A percentile compares a stretch with the other conserved stretches of the same genome.
phyloP scores from a whole-genome alignment of 1,140 invertebrate genomes.

The Sesamia nonagrioides region DNA sequence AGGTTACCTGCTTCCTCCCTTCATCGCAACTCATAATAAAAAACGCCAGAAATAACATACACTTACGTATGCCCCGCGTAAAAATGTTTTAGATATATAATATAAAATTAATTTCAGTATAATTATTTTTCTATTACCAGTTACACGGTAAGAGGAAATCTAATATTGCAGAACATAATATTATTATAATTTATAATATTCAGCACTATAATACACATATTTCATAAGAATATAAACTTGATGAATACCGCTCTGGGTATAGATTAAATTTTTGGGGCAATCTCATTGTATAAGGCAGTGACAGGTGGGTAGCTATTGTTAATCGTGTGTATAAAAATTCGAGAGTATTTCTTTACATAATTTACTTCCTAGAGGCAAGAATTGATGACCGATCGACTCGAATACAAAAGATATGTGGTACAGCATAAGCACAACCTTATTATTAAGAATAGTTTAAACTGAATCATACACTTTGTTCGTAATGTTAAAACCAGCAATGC shows the following conservation, averaged over 20 bases:
- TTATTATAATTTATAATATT: slow-evolving; percentile 23
- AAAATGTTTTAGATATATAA: slow-evolving; percentile 12
- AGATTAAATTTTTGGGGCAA: slow-evolving; percentile 44
- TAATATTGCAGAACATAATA: slow-evolving; percentile 29
- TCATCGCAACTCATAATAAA: background rate
- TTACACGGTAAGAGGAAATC: slow-evolving; percentile 18
- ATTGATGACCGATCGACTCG: slow-evolving; percentile 59
- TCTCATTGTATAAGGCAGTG: slow-evolving; percentile 40
- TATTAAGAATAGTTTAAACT: slow-evolving; percentile 62
- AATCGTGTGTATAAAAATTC: slow-evolving; percentile 58
- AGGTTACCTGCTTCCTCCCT: background rate
- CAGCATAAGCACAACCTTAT: slow-evolving; percentile 77
- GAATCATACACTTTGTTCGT: slow-evolving; percentile 66
- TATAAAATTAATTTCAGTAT: too few relatives aligned
- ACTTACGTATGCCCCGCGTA: slow-evolving; percentile 17
- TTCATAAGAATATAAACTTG: slow-evolving; percentile 1
- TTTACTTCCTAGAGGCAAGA: slow-evolving; percentile 68
- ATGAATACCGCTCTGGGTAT: slow-evolving; percentile 33
- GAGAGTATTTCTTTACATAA: slow-evolving; percentile 62
- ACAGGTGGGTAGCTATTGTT: slow-evolving; percentile 64
- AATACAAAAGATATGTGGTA: slow-evolving; percentile 70
- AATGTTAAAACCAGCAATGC: slow-evolving; percentile 60
- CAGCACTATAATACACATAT: slow-evolving; percentile 24
- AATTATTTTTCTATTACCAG: background rate
- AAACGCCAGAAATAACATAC: background rate